Conservation (phyloP, 1,140 invertebrate species). For the Scaptomyza pallida region DNA sequence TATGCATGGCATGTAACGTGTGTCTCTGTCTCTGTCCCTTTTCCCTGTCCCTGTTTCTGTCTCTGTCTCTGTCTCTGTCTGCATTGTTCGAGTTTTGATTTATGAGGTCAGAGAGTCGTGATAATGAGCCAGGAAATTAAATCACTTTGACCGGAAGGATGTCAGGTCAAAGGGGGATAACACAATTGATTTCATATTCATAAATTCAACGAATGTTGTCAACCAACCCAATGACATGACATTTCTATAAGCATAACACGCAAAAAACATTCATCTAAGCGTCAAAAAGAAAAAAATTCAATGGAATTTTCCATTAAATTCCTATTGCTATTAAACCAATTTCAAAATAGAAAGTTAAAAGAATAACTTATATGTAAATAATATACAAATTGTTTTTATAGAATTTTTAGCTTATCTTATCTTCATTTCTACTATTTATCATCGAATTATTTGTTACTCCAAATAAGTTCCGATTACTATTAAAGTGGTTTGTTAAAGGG, state of each 20-base stretch:
- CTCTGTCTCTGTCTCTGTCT: slow-evolving; percentile 40
- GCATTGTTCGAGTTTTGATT: slow-evolving; percentile 71
- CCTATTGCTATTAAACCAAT: too few species aligned
- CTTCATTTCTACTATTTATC: too few species aligned
- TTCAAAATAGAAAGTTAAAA: too few species aligned
- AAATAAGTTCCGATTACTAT: too few species aligned
- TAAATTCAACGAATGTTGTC: slow-evolving; percentile 79
- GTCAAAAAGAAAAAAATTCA: too few species aligned
- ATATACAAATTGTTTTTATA: too few species aligned
- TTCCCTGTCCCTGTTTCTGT: slow-evolving; percentile 26
- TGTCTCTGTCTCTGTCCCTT: slow-evolving; percentile 27
- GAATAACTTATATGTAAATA: too few species aligned
- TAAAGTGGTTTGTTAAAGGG: too few species aligned
- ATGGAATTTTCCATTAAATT: too few species aligned
- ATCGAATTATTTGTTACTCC: too few species aligned
- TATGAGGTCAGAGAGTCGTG: slow-evolving; percentile 81
- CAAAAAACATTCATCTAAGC: neutral
- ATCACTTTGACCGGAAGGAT: slow-evolving; percentile 83
- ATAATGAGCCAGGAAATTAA: slow-evolving; percentile 83
- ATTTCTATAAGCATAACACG: slow-evolving; percentile 27
- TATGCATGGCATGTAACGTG: slow-evolving; percentile 73
- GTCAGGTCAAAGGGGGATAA: slow-evolving; percentile 80
- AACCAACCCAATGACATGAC: slow-evolving; percentile 30
- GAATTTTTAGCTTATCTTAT: too few species aligned
- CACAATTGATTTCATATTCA: slow-evolving; percentile 82